Base-by-base conservation (phyloP, 2,797 vertebrate species). In the Ataeniobius toweri region DNA sequence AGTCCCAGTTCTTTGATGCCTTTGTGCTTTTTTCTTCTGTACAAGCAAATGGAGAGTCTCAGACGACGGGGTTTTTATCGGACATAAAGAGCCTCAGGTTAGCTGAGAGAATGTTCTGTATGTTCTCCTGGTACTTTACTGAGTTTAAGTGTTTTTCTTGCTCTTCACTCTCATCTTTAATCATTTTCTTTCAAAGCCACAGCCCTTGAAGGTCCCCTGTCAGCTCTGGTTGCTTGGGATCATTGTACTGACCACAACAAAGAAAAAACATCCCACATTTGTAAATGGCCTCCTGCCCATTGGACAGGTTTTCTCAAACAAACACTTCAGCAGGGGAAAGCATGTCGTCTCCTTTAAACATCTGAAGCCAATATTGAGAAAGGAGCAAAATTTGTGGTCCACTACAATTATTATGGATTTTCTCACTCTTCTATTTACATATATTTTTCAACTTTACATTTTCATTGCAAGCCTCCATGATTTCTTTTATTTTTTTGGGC, bases 261-360 rank as follows among this genome's bases (percentile, higher is more conserved):
- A 94, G 91, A 83, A 78, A 85, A 85, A 89, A 84, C 77, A 88
- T 89, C 84, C 83, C 89, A 82, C 85, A 84, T 91, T 92, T 92
- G 79, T 89, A 86, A 87, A 91, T 82, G 85, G 86, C 77, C 80
- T 83, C 79, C 76, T 83, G 89, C 88, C 92, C 92, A 89, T 90
- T 93, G 89, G 91, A 92, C 58, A 73, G 74, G 78, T 83, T 89
- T 80, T 83, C 51, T 80, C 80, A 88, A 91, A 92, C 88, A 87
- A 88, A 71, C 72, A 26, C 78, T 83, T 80, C 71, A 79, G 76
- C 61, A 28, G 77, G 80, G 82, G 69, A 78, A 85, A 85, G 78
- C 82, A 88, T 83, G 77, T 85, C 61, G n/a, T 48, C 80, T 81
- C 70, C 24, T 77, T 63, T 74, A 46, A 70, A 80, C 75, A 65